These are phyloP conservation scores for Drosophila triauraria DNA, from an alignment of 1,140 invertebrate genomes.

Conservation along the genomic window DNA sequence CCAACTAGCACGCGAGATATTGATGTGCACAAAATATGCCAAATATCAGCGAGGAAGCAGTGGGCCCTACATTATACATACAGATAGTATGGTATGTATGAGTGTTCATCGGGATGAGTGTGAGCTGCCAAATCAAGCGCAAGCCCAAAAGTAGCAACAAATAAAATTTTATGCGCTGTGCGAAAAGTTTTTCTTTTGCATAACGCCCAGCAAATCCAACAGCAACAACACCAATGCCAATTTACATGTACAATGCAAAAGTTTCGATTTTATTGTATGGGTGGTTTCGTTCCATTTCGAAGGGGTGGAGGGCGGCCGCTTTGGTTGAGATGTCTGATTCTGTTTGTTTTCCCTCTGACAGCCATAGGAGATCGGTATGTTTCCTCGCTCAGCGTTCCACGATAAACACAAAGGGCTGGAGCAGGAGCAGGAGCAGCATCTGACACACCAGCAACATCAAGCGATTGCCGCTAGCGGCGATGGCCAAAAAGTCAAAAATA, in stretches of 20 bases:
- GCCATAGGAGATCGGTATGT: slow-evolving; percentile 58
- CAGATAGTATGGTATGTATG: neutral
- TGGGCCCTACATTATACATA: slow-evolving; percentile 23
- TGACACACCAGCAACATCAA: slow-evolving; percentile 32
- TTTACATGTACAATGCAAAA: slow-evolving; percentile 82
- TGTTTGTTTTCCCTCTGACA: slow-evolving; percentile 81
- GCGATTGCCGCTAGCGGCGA: slow-evolving; percentile 47
- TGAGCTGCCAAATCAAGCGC: slow-evolving; percentile 79
- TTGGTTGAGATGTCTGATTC: slow-evolving; percentile 68
- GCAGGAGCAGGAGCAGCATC: slow-evolving; percentile 29
- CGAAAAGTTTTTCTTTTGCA: slow-evolving; percentile 79
- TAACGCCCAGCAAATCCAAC: slow-evolving; percentile 61
- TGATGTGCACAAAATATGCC: slow-evolving; percentile 79
- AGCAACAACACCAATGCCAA: slow-evolving; percentile 58
- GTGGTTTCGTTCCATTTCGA: slow-evolving; percentile 12
- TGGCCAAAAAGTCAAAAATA: slow-evolving; percentile 78
- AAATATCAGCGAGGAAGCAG: slow-evolving; percentile 58
- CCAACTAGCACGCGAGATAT: slow-evolving; percentile 81
- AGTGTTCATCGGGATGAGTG: neutral
- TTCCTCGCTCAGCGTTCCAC: slow-evolving; percentile 12
- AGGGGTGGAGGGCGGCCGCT: neutral
- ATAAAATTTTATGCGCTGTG: slow-evolving; percentile 81
- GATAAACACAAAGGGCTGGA: slow-evolving; percentile 56
- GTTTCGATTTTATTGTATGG: slow-evolving; percentile 82
- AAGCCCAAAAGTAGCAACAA: slow-evolving; percentile 83